Evolutionary conservation across 2,797 vertebrate genomes (phyloP), one percentile per base, ranked within the genome.

Genomic region (Orientallactaga sibirica): DNA sequence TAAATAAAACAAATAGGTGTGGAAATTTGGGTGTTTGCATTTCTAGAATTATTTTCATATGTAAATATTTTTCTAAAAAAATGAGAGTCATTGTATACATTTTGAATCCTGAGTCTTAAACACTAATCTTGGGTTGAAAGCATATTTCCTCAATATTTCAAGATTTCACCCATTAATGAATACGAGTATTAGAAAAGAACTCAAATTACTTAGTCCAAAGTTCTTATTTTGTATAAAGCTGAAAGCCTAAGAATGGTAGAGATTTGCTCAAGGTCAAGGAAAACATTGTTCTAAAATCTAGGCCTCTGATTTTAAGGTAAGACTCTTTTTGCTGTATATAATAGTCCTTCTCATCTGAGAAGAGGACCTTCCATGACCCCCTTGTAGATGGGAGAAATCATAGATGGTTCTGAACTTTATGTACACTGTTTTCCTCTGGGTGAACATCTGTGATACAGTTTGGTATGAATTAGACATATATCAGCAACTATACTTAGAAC

Each of bases 91-190:
- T 3, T 27, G 4, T 84, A 27, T 55, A 62, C 29, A 58, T 52
- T 95, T 83, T 87, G 55, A 87, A 87, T 81, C n/a, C 20, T 90
- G 41, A 92, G 70, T 88, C 92, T 87, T 92, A 74, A 81, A 78
- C 7, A 81, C 5, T 37, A 43, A 85, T 48, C 62, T 73, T 94
- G 41, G 75, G 52, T 73, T 73, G 77, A 74, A 81, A 95, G 58
- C 61, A 73, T 10, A 70, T 81, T 94, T 33, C 68, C 25, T 84
- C 62, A 67, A 70, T 89, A 85, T 41, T 52, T 14, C 0, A 80
- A 87, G 83, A 91, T 86, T 91, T 93, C 62, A 37, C 64, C 91
- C 77, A 87, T 33, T 93, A 29, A 73, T 52, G 88, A 87, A 18
- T 68, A 33, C 74, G 64, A 88, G 24, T 89, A 89, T 86, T 87